These are phyloP conservation scores for Anoura caudifer DNA, from an alignment of 2,113 vertebrate species.

Conservation along the genomic window DNA sequence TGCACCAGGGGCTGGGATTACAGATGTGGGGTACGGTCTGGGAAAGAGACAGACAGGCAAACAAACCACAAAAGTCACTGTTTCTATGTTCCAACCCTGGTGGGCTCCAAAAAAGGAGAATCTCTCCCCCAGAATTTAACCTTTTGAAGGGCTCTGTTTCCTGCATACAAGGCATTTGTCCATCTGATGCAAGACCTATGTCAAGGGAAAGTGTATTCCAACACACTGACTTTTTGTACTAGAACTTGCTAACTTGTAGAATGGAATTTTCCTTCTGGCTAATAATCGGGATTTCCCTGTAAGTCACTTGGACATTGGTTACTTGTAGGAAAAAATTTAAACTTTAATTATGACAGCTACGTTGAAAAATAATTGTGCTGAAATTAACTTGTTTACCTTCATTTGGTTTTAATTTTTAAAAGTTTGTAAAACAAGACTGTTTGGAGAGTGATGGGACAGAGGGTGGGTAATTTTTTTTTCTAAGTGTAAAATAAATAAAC, in stretches of 20 bases:
- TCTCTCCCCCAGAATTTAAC: neutral
- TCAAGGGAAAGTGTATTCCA: conserved; percentile 78
- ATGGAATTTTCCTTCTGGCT: conserved; percentile 83
- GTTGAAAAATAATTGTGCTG: conserved; percentile 85
- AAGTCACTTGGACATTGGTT: conserved; percentile 75
- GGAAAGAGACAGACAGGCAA: neutral
- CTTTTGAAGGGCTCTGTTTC: neutral
- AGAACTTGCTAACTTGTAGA: conserved; percentile 88
- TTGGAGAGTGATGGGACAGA: conserved; percentile 62
- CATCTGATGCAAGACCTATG: conserved; percentile 2
- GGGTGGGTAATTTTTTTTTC: conserved; percentile 83
- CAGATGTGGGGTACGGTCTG: neutral
- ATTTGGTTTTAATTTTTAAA: conserved; percentile 90
- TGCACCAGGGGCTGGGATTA: neutral
- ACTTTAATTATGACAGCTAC: conserved; percentile 81
- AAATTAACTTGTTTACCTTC: conserved; percentile 83
- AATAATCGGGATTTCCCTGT: conserved; percentile 82
- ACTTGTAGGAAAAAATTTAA: conserved; percentile 78
- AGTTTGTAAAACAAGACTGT: conserved; percentile 90
- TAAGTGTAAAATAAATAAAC: conserved; percentile 87
- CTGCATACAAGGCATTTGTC: neutral
- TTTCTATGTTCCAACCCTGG: neutral
- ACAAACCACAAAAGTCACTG: neutral
- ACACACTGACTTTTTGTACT: conserved; percentile 88
- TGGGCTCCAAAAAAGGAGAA: neutral